Evolutionary conservation across 2,113 vertebrate species (phyloP).

Genomic region (Elanoides forficatus): DNA sequence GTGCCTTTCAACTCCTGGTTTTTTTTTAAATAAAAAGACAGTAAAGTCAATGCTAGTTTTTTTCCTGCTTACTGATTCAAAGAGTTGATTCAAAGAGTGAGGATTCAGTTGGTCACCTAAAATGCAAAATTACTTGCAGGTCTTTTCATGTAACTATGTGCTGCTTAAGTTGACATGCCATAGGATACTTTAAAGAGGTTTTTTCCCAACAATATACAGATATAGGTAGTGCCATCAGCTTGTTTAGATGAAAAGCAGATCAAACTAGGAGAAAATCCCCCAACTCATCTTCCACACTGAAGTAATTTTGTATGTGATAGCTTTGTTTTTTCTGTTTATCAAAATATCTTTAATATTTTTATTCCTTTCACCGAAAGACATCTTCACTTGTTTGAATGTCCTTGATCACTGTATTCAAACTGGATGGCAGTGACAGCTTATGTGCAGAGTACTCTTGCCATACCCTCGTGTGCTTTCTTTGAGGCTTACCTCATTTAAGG

Average conservation of each 20-base stretch:
- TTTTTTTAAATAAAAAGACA: not conserved
- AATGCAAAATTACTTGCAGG: not conserved
- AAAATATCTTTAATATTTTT: conserved; percentile 33
- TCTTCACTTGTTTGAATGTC: not conserved
- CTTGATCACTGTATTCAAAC: conserved; percentile 17
- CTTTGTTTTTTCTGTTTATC: conserved; percentile 21
- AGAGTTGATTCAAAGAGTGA: not conserved
- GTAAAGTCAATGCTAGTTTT: not conserved
- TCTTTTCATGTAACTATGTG: not conserved
- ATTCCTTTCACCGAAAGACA: not conserved
- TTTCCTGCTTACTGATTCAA: not conserved
- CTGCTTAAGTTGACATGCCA: not conserved
- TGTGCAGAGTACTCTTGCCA: not conserved
- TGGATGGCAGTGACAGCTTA: not conserved
- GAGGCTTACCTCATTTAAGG: not conserved
- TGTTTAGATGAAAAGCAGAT: not conserved
- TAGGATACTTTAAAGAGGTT: not conserved
- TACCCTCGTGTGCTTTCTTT: not conserved
- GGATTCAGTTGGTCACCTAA: not conserved
- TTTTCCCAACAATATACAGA: not conserved
- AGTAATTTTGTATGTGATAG: not conserved
- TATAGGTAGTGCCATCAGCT: not conserved
- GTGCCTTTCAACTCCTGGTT: not conserved
- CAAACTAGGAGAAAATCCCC: not conserved
- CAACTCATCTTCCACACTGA: not conserved